Base-by-base conservation (phyloP, 2,797 vertebrate species). In the Myiotriccus ornatus region DNA sequence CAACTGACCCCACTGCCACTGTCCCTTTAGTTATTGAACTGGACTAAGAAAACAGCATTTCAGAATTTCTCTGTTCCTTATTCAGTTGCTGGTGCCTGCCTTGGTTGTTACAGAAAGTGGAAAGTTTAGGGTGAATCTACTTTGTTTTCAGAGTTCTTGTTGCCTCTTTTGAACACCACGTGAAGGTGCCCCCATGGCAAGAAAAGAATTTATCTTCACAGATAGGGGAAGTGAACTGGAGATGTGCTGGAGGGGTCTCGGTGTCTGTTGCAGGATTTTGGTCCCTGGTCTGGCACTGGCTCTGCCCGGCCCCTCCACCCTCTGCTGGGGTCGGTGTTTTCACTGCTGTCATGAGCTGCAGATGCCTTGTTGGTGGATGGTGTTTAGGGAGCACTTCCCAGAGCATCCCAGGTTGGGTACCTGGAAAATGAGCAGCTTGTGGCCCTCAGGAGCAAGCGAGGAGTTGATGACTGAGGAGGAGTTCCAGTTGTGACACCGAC, bases 391-490 rank as follows among this genome's bases (percentile, higher is more conserved):
- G 27, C 55, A 9, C n/a, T 68, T 76, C 67, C 59, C 57, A 46
- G n/a, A 56, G 68, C 20, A n/a, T 52, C 34, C 49, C 41, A 49
- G 22, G 37, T 28, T 1, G 4, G 46, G 6, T 60, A 16, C 30
- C 68, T 83, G 79, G 64, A 60, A 88, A 90, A 85, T 16, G 32
- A 83, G 37, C 44, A 67, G 16, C 63, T 50, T 63, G 62, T 91
- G 75, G 57, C 41, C 67, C 71, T 71, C 22, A 47, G 63, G 63
- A 79, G 34, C 43, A 39, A 35, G 30, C 0, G 1, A 34, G 34
- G 16, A 70, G 52, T 10, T 22, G 10, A 39, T 73, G 53, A 9
- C 86, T 43, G 50, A 64, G 63, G 49, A 65, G 53, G 8, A 67
- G 53, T 41, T 63, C 24, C 44, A 55, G 20, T 4, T 70, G 43